Evolutionary conservation across 1,140 invertebrate species (phyloP).

Genomic region (Helicoverpa armigera): DNA sequence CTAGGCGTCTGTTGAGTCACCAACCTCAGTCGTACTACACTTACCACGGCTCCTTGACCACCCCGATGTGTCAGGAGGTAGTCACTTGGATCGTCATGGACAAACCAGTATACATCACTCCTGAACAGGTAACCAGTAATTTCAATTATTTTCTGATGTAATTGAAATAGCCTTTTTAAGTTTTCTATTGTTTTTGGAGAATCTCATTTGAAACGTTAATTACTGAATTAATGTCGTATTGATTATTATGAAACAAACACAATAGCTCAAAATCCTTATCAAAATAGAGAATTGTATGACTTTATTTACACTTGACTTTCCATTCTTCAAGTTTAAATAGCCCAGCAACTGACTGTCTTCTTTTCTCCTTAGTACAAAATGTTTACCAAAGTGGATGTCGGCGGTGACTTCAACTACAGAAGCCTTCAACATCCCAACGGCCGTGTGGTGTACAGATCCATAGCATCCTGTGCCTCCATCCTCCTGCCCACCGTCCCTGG

Average conservation of each 20-base stretch:
- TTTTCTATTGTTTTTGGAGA: too few species aligned
- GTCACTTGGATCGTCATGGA: conserved; percentile 90
- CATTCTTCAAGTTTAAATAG: neutral
- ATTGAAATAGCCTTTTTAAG: too few species aligned
- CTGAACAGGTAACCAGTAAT: conserved; percentile 78
- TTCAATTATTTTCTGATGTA: too few species aligned
- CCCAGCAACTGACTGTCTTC: too few species aligned
- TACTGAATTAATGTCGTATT: too few species aligned
- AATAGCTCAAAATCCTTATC: too few species aligned
- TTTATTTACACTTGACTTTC: neutral
- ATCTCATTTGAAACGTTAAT: too few species aligned
- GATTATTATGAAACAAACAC: too few species aligned
- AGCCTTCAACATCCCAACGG: conserved; percentile 66
- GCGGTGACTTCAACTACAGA: conserved; percentile 74
- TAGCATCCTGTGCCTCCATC: conserved; percentile 60
- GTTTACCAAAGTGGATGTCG: conserved; percentile 71
- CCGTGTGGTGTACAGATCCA: conserved; percentile 72
- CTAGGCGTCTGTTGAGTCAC: conserved; percentile 72
- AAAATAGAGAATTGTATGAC: neutral
- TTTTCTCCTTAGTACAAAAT: conserved; percentile 70
- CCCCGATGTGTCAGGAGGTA: conserved; percentile 88
- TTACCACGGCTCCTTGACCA: conserved; percentile 90
- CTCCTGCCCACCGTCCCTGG: conserved; percentile 59
- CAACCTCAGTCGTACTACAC: conserved; percentile 83
- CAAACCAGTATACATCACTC: conserved; percentile 82